These are phyloP conservation scores for Polydrusus tereticollis DNA, from an alignment of 2,888 invertebrate genomes.

Conservation along the genomic window DNA sequence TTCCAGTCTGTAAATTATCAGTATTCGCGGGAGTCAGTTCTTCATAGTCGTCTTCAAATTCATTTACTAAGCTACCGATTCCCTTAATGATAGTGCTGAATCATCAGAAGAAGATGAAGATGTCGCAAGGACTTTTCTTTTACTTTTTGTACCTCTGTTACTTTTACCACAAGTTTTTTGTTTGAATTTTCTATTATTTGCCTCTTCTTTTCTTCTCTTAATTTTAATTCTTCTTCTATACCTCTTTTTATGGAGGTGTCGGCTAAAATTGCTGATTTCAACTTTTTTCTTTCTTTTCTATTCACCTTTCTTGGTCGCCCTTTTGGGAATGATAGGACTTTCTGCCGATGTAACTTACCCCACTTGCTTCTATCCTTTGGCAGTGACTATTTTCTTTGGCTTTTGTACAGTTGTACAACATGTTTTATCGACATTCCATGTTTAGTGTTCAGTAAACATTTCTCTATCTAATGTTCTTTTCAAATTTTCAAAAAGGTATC, in stretches of 20 bases:
- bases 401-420: too few relatives aligned
- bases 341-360: too few relatives aligned
- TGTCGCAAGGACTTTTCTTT: not conserved
- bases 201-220: slow-evolving; percentile 25
- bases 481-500: too few relatives aligned
- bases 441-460: too few relatives aligned
- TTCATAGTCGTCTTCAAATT: not conserved
- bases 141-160: not conserved
- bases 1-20: not conserved
- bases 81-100: not conserved
- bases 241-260: slow-evolving; percentile 52
- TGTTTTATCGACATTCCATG: too few relatives aligned
- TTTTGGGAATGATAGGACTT: slow-evolving; percentile 49
- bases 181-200: not conserved
- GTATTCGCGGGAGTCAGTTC: not conserved
- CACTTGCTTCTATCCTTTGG: too few relatives aligned
- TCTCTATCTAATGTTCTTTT: too few relatives aligned
- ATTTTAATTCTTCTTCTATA: slow-evolving; percentile 39
- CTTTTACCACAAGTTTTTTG: not conserved
- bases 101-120: not conserved
- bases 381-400: too few relatives aligned
- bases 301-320: slow-evolving; percentile 36
- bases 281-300: slow-evolving; percentile 44
- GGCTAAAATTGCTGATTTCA: slow-evolving; percentile 52
- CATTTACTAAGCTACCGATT: not conserved